Conservation (phyloP, 2,888 invertebrate genomes). For the Lomographa bimaculata region DNA sequence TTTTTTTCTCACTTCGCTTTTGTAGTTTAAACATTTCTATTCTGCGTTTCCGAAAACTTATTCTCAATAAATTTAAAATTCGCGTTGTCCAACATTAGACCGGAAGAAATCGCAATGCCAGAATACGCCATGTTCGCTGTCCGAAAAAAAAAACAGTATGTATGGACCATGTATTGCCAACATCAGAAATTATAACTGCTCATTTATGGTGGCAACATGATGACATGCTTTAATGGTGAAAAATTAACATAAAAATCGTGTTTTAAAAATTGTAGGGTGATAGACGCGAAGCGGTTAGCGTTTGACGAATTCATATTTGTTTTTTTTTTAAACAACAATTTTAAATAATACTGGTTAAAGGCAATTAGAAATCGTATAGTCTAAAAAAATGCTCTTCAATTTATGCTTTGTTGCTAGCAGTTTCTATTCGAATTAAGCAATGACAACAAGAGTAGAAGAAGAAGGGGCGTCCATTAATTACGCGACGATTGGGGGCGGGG, state of each 20-base stretch:
- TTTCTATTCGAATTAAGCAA: too few species aligned
- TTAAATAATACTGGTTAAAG: too few species aligned
- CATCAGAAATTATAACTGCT: slow-evolving; percentile 52
- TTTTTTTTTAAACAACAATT: too few species aligned
- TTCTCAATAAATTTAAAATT: too few species aligned
- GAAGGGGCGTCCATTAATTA: too few species aligned
- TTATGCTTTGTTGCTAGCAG: too few species aligned
- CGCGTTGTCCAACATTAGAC: slow-evolving; percentile 31
- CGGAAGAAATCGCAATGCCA: slow-evolving; percentile 34
- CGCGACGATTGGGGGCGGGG: too few species aligned
- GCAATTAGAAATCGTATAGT: too few species aligned
- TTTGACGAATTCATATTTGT: too few species aligned
- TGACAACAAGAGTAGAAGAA: too few species aligned
- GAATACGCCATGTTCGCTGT: slow-evolving; percentile 28
- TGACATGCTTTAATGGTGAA: slow-evolving; percentile 39
- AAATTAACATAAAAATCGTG: slow-evolving; percentile 30
- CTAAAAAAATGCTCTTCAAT: too few species aligned
- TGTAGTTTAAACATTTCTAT: neutral
- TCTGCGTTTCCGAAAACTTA: neutral
- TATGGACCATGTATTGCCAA: slow-evolving; percentile 72
- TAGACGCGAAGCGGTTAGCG: slow-evolving; percentile 8
- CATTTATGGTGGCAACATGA: slow-evolving; percentile 39
- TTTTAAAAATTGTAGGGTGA: slow-evolving; percentile 39
- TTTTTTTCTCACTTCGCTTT: too few species aligned
- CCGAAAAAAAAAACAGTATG: slow-evolving; percentile 41